Conservation (phyloP, 2,113 vertebrate genomes). For the Mobula birostris region DNA sequence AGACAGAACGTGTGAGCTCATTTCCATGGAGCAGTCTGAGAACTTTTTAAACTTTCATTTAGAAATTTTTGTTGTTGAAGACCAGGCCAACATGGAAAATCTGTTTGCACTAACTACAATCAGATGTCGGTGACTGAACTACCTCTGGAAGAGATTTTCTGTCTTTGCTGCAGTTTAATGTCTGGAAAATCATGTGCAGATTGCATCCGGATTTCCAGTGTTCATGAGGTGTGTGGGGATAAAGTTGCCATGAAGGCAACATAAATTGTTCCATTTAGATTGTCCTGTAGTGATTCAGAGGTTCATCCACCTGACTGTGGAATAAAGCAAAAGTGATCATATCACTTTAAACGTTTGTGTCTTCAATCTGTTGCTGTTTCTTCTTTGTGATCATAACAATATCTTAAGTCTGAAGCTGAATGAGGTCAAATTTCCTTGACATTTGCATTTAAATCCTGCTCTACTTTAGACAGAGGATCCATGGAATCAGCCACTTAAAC, state of each 20-base stretch:
- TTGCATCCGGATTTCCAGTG: not conserved
- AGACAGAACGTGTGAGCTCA: constrained; percentile 18
- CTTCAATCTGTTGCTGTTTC: too few species aligned
- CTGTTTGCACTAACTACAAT: constrained; percentile 19
- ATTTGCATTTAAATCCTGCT: not conserved
- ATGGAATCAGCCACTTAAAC: not conserved
- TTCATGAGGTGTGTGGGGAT: too few species aligned
- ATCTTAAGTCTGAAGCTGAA: not conserved
- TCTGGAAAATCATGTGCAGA: not conserved
- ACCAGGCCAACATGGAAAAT: constrained; percentile 16
- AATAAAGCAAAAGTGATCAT: not conserved
- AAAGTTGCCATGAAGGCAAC: too few species aligned
- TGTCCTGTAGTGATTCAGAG: not conserved
- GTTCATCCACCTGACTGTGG: not conserved
- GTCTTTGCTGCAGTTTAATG: not conserved
- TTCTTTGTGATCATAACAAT: not conserved
- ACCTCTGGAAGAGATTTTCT: not conserved
- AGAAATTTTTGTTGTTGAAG: not conserved
- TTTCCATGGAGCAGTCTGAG: constrained; percentile 14
- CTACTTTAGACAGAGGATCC: not conserved
- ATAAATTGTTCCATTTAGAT: not conserved
- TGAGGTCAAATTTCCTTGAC: not conserved
- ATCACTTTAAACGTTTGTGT: not conserved
- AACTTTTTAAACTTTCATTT: constrained; percentile 30
- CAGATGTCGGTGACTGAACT: constrained; percentile 6